Evolutionary conservation across 2,888 invertebrate species (phyloP).

Genomic region (Heliconius ismenius): DNA sequence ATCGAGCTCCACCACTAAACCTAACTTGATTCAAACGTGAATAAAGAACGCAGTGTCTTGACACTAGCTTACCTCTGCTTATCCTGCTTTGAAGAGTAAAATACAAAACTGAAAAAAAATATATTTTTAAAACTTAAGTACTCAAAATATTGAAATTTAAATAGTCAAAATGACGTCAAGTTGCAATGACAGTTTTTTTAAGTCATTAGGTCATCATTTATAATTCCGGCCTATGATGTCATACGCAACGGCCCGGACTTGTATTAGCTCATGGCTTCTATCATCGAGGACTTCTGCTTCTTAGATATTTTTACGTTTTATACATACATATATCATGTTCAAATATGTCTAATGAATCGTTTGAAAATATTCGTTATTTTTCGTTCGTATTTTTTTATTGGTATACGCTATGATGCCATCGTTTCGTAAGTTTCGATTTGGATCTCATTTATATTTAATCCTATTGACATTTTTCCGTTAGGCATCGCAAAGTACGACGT

Average conservation of each 20-base stretch:
- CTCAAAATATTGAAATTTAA: neutral
- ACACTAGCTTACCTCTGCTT: neutral
- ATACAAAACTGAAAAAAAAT: neutral
- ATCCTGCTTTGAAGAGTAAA: neutral
- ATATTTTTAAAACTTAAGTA: neutral
- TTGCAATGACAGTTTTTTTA: slow-evolving; percentile 39
- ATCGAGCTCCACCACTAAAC: too few species aligned
- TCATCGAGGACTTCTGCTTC: slow-evolving; percentile 19
- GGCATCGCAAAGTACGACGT: neutral
- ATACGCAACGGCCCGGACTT: slow-evolving; percentile 23
- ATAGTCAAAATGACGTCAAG: slow-evolving; percentile 24
- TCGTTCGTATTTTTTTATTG: neutral
- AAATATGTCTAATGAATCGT: slow-evolving; percentile 9
- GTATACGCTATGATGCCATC: neutral
- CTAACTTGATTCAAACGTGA: too few species aligned
- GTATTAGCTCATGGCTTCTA: slow-evolving; percentile 29
- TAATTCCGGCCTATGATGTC: slow-evolving; percentile 39
- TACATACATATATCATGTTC: slow-evolving; percentile 10
- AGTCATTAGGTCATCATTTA: slow-evolving; percentile 37
- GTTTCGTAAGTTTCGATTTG: neutral
- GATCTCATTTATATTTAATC: neutral
- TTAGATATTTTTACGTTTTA: slow-evolving; percentile 23
- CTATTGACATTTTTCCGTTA: too few species aligned
- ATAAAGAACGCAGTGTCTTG: neutral
- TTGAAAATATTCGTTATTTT: slow-evolving; percentile 7